These are phyloP conservation scores for Orius insidiosus DNA, from an alignment of 1,140 invertebrate species.

Conservation along the genomic window DNA sequence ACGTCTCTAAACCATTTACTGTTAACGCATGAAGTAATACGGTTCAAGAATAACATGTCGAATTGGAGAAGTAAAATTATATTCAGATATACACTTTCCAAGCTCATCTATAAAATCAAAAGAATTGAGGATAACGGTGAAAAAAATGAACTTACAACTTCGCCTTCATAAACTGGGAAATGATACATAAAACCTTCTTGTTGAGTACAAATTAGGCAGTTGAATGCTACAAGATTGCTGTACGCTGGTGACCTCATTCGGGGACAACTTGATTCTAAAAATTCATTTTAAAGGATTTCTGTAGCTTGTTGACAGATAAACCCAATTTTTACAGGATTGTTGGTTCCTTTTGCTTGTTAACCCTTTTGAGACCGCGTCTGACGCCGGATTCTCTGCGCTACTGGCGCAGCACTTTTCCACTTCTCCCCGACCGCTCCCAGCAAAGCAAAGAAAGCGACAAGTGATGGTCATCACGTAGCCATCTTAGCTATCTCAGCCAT, in stretches of 20 bases:
- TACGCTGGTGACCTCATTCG: slow-evolving; percentile 18
- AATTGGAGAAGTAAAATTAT: slow-evolving; percentile 53
- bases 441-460: no score
- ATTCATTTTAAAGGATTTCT: slow-evolving; percentile 2
- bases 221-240: slow-evolving; percentile 21
- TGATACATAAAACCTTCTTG: slow-evolving; percentile 42
- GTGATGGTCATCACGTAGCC: no score
- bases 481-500: no score
- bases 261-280: slow-evolving; percentile 19
- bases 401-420: no score
- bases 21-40: slow-evolving; percentile 55
- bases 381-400: no score
- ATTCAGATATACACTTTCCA: slow-evolving; percentile 25
- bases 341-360: no score
- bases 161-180: slow-evolving; percentile 25
- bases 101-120: slow-evolving; percentile 18
- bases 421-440: no score
- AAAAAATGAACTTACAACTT: slow-evolving; percentile 16
- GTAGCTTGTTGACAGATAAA: no score
- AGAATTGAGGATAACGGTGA: background rate
- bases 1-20: slow-evolving; percentile 57
- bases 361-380: no score
- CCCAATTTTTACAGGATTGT: no score
- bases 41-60: slow-evolving; percentile 44
- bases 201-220: slow-evolving; percentile 33